phyloP scores from a whole-genome alignment of 2,888 invertebrate genomes.

The Sphaerolaimus hirsutus region DNA sequence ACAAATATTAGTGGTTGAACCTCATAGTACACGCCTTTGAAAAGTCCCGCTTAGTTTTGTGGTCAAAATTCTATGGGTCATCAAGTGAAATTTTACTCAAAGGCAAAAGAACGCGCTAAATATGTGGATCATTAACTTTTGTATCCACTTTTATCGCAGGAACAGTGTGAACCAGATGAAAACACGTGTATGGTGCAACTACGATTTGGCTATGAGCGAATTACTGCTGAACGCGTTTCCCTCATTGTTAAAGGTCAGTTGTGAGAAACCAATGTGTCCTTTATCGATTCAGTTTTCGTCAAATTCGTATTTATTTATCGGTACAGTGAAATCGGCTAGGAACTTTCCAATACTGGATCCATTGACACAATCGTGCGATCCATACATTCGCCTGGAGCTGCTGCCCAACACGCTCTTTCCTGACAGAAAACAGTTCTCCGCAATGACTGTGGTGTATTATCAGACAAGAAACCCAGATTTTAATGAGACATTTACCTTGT shows the following conservation, averaged over 20 bases:
- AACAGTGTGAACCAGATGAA: background rate
- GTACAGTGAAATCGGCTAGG: conserved; percentile 10
- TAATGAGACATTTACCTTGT: conserved; percentile 14
- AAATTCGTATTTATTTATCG: background rate
- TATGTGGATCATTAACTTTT: too few relatives aligned
- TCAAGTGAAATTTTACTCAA: too few relatives aligned
- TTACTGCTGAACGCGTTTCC: background rate
- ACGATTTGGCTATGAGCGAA: background rate
- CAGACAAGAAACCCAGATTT: conserved; percentile 13
- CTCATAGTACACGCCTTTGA: too few relatives aligned
- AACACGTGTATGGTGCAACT: background rate
- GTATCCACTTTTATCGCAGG: too few relatives aligned
- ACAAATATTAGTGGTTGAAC: background rate
- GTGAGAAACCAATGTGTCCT: background rate
- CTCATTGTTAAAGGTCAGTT: background rate
- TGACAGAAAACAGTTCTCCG: conserved; percentile 9
- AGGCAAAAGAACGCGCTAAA: too few relatives aligned
- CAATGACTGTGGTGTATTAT: conserved; percentile 13
- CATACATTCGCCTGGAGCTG: conserved; percentile 17
- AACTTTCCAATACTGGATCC: conserved; percentile 10
- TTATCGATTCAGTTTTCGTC: background rate
- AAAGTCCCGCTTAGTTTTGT: too few relatives aligned
- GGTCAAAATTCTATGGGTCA: too few relatives aligned
- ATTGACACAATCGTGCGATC: conserved; percentile 11
- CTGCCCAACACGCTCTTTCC: conserved; percentile 14